Percentiles rank a stretch among this genome's conserved stretches.
Evolutionary conservation across 1,140 invertebrate genomes (phyloP).

Genomic region (Pseudomyrmex gracilis): DNA sequence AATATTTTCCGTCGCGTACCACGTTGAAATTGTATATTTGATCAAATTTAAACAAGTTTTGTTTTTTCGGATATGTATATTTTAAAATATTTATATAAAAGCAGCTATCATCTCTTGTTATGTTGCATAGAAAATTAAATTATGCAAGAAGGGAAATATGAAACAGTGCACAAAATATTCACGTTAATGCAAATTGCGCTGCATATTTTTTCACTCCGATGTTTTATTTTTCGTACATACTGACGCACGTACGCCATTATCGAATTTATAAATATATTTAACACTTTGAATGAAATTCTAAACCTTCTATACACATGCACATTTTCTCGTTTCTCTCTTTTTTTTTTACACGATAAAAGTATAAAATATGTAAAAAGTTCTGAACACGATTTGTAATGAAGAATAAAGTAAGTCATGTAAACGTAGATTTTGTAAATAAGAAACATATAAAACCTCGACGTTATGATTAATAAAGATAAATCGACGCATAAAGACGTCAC

Average conservation of each 20-base stretch:
- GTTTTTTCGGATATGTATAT: not conserved
- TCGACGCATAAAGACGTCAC: not conserved
- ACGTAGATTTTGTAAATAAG: not conserved
- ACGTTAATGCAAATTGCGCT: slow-evolving; percentile 10
- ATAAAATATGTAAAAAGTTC: no score
- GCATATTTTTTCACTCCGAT: not conserved
- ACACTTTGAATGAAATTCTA: slow-evolving; percentile 26
- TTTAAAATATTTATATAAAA: not conserved
- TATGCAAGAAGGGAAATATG: not conserved
- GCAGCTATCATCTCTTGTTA: not conserved
- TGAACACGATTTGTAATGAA: no score
- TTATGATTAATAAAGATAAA: not conserved
- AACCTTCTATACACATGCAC: not conserved
- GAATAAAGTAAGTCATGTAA: no score
- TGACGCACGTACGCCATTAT: not conserved
- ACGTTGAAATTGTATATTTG: not conserved
- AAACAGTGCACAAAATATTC: slow-evolving; percentile 12
- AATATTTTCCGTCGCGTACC: not conserved
- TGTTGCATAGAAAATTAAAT: slow-evolving; percentile 8
- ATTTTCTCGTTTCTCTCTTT: no score
- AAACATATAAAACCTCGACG: not conserved
- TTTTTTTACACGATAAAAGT: no score
- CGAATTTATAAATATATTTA: slow-evolving; percentile 22
- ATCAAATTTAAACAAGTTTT: not conserved
- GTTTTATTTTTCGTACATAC: no score